Evolutionary conservation across 1,140 invertebrate genomes (phyloP).

Genomic region (Macrosteles quadrilineatus): DNA sequence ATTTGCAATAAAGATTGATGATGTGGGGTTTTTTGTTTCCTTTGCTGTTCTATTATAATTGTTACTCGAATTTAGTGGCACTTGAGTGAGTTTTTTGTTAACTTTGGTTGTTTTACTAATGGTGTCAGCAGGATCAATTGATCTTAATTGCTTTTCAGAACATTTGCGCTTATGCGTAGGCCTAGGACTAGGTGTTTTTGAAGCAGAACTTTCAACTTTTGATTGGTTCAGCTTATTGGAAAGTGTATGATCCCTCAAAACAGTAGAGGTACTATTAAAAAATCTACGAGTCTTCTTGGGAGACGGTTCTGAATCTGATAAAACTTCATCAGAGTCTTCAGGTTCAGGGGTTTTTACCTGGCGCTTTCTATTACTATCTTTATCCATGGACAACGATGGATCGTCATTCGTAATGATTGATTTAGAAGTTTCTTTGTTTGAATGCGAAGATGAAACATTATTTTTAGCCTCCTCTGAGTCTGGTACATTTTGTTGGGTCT

Average conservation of each 20-base stretch:
- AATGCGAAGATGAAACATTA: too few species aligned
- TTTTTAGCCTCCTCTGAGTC: background rate
- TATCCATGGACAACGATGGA: too few species aligned
- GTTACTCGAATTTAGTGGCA: background rate
- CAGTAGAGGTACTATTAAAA: background rate
- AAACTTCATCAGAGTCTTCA: background rate
- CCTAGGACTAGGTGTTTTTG: too few species aligned
- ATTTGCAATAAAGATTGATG: background rate
- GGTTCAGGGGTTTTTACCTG: background rate
- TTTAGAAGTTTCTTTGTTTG: too few species aligned
- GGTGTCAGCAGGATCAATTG: background rate
- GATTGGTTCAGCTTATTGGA: background rate
- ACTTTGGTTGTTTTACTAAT: background rate
- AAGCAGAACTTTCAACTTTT: background rate
- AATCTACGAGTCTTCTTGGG: background rate
- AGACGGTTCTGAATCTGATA: slow-evolving; percentile 1
- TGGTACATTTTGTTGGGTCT: background rate
- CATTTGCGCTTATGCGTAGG: too few species aligned
- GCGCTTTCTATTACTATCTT: background rate
- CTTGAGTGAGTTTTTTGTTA: background rate
- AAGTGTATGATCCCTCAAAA: background rate
- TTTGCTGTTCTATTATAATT: background rate
- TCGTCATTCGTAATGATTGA: too few species aligned
- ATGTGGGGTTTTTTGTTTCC: background rate
- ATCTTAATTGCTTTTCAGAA: too few species aligned